Conservation (phyloP, 2,113 vertebrate genomes). For the Malaclemys terrapin region DNA sequence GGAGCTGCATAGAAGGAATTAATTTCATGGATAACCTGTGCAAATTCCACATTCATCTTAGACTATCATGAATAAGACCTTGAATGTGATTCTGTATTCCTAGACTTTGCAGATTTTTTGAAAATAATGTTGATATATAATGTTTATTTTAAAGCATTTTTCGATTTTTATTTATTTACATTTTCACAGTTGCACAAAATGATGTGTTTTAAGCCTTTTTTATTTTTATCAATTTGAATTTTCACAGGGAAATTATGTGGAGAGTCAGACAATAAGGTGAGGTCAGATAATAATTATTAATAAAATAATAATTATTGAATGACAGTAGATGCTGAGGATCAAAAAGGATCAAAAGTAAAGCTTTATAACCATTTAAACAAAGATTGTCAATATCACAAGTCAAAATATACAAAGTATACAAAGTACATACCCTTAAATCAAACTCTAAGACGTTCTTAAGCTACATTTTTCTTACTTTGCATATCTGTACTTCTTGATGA, state of each 20-base stretch:
- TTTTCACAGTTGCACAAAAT: too few species aligned
- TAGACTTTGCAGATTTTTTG: background rate
- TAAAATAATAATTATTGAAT: too few species aligned
- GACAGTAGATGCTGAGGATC: too few species aligned
- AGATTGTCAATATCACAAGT: background rate
- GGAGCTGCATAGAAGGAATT: background rate
- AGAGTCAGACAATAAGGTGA: too few species aligned
- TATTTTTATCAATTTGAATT: too few species aligned
- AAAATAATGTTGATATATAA: background rate
- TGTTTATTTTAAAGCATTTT: background rate
- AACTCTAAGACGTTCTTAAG: background rate
- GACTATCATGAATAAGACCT: slow-evolving; percentile 16
- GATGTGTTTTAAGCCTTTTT: too few species aligned
- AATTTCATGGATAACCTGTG: slow-evolving; percentile 35
- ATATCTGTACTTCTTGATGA: background rate
- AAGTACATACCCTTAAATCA: background rate
- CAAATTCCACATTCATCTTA: slow-evolving; percentile 4
- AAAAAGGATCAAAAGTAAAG: too few species aligned
- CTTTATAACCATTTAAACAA: too few species aligned
- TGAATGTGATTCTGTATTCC: slow-evolving; percentile 36
- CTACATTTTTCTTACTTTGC: background rate
- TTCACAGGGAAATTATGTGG: too few species aligned
- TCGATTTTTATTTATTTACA: too few species aligned
- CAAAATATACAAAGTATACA: too few species aligned
- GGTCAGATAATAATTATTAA: too few species aligned